Evolutionary conservation across 2,888 invertebrate genomes (phyloP), one percentile per base, ranked within the genome.

Genomic region (Mythimna loreyi): DNA sequence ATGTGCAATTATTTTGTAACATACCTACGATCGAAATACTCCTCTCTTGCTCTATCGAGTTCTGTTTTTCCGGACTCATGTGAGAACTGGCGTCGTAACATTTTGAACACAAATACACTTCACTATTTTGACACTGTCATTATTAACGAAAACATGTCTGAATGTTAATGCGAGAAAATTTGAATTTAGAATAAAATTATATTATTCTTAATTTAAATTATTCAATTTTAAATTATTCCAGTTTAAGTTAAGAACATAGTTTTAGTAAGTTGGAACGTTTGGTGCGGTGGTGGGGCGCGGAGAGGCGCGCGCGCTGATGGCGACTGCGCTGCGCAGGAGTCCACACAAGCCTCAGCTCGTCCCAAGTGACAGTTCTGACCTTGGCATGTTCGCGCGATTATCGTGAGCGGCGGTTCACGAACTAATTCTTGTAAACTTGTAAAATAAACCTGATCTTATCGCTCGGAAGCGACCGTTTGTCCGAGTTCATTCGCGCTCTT

Each of bases 61-160:
- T 92, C 95, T 5, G 93, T 88, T 83, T 92, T 94, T 23, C 95
- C 96, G 21, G 96, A 94, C 78, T 96, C 96, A 64, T 94, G 94
- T 36, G 96, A 96, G 82, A 92, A 94, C 79, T 96, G 96, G 63
- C 96, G 87, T 58, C 94, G 90, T 84, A 95, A 89, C 92, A 93
- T 87, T 78, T 85, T 87, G 59, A 64, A 81, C 68, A 82, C 62
- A 68, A 28, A 75, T 72, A 67, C 67, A 67, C 63, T 65, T 66
- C 57, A 70, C 45, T 62, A 45, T 30, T 63, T 53, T 43, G 63
- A 55, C 77, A 72, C 72, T 59, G 25, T 67, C 30, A 49, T 56
- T 66, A 33, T 52, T 23, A 47, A 30, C 47, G 21, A 25, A 33
- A 60, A 72, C 68, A 56, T 75, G 50, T 56, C 33, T 47, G 30